Conservation (phyloP, 2,113 vertebrate genomes). For the Cottus gobio region DNA sequence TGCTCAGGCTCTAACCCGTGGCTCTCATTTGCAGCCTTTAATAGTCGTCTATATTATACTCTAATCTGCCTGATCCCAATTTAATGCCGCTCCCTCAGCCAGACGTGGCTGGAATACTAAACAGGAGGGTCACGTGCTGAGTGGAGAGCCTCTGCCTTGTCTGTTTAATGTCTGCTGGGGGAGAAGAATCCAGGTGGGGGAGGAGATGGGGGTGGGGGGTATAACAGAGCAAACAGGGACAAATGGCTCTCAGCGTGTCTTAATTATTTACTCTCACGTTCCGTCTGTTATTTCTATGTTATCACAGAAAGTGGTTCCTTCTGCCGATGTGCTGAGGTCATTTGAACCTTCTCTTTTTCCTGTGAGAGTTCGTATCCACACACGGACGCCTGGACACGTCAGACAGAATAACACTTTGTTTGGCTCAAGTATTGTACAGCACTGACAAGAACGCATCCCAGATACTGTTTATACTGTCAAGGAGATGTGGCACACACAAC, state of each 20-base stretch:
- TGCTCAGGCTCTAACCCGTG: constrained; percentile 82
- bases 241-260: constrained; percentile 30
- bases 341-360: background rate
- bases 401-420: background rate
- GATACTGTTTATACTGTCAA: constrained; percentile 37
- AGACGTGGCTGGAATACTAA: constrained; percentile 87
- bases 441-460: constrained; percentile 14
- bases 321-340: background rate
- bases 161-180: constrained; percentile 61
- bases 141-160: constrained; percentile 80
- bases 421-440: constrained; percentile 1
- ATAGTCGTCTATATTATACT: constrained; percentile 94
- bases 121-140: constrained; percentile 76
- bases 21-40: constrained; percentile 96
- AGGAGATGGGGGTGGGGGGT: background rate
- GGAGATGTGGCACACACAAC: constrained; percentile 34
- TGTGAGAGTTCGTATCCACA: constrained; percentile 8
- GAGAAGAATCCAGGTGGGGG: constrained; percentile 28
- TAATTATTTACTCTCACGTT: constrained; percentile 45
- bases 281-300: constrained; percentile 40
- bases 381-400: background rate
- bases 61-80: constrained; percentile 99
- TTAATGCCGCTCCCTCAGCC: constrained; percentile 92
- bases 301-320: constrained; percentile 32
- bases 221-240: constrained; percentile 55